A percentile compares a stretch with the other conserved stretches of the same genome.
phyloP scores from a whole-genome alignment of 2,888 invertebrate species.

The Eristalinus sepulchralis region DNA sequence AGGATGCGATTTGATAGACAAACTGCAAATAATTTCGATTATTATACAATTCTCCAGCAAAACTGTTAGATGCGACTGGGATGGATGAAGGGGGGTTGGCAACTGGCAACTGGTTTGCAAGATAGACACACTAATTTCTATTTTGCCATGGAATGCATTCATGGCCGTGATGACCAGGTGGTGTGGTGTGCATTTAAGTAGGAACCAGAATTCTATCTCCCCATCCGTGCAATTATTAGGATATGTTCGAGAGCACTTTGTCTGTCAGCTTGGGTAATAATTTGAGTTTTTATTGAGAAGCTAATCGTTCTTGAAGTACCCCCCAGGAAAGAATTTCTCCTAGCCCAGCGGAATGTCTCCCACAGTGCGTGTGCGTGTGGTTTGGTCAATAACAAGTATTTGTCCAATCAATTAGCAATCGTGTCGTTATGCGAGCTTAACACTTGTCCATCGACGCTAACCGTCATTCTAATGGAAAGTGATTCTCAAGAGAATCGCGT shows the following conservation, averaged over 20 bases:
- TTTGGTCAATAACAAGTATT: background rate
- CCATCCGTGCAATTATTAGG: constrained; percentile 59
- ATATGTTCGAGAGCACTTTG: constrained; percentile 35
- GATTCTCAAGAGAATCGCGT: constrained; percentile 15
- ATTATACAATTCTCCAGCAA: constrained; percentile 60
- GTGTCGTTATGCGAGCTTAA: constrained; percentile 30
- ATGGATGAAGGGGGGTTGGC: background rate
- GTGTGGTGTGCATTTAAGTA: constrained; percentile 25
- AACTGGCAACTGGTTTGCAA: constrained; percentile 47
- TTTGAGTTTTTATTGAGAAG: constrained; percentile 42
- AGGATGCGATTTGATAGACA: constrained; percentile 18
- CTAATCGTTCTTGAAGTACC: constrained; percentile 35
- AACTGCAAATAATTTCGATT: constrained; percentile 56
- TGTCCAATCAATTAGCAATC: background rate
- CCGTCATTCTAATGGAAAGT: constrained; percentile 54
- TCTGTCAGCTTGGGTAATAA: constrained; percentile 47
- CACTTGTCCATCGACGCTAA: constrained; percentile 4
- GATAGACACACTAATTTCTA: constrained; percentile 66
- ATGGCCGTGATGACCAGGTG: constrained; percentile 39
- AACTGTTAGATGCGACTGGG: constrained; percentile 57
- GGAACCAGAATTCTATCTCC: constrained; percentile 20
- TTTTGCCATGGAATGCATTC: constrained; percentile 56
- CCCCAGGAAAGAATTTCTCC: background rate
- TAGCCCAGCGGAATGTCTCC: background rate
- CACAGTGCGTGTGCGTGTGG: background rate